Percentiles rank a stretch among this genome's conserved stretches.
These are phyloP conservation scores for Parazoanthus darwini DNA, from an alignment of 92 coral and sea anemone species.

Conservation along the genomic window DNA sequence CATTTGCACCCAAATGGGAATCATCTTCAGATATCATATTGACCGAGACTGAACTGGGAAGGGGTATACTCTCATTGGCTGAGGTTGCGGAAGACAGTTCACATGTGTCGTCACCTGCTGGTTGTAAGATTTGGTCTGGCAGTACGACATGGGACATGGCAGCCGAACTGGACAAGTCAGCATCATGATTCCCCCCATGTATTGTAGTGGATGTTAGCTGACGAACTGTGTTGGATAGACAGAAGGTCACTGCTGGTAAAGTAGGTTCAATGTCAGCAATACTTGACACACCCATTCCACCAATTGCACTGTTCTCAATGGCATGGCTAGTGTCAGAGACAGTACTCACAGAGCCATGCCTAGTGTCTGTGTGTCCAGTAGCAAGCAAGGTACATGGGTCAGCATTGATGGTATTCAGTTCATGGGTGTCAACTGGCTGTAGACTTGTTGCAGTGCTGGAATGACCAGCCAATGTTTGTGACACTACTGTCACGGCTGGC, in stretches of 20 bases:
- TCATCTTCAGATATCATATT: slow-evolving; percentile 20
- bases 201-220: slow-evolving; percentile 33
- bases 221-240: slow-evolving; percentile 21
- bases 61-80: slow-evolving; percentile 39
- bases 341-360: not conserved
- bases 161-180: slow-evolving; percentile 54
- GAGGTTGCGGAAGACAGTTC: slow-evolving; percentile 58
- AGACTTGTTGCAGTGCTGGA: not conserved
- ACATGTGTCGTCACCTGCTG: slow-evolving; percentile 77
- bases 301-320: not conserved
- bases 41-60: slow-evolving; percentile 48
- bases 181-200: slow-evolving; percentile 34
- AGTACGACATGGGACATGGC: slow-evolving; percentile 84
- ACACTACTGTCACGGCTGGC: slow-evolving; percentile 55
- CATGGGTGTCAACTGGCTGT: not conserved
- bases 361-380: slow-evolving; percentile 23
- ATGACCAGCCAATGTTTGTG: slow-evolving; percentile 24
- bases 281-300: not conserved
- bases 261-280: slow-evolving; percentile 14
- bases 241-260: slow-evolving; percentile 25
- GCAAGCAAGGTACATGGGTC: not conserved
- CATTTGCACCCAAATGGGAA: slow-evolving; percentile 10
- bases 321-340: not conserved
- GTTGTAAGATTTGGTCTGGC: slow-evolving; percentile 91
- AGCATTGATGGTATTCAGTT: slow-evolving; percentile 4